phyloP scores from a whole-genome alignment of 2,113 vertebrate species.

The Setophaga kirtlandii region DNA sequence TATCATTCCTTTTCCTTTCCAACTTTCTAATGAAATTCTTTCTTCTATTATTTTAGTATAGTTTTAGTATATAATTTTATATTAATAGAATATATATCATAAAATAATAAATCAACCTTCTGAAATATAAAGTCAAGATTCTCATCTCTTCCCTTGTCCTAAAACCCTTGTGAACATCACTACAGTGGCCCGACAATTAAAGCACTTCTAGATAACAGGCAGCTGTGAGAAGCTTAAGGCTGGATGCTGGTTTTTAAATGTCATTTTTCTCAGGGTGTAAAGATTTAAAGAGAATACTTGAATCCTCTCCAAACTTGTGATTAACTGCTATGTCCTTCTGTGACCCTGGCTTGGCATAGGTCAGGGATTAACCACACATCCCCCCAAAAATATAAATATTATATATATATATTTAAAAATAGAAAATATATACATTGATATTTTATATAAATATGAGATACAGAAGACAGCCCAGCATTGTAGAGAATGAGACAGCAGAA shows the following conservation, averaged over 20 bases:
- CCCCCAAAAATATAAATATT: too few species aligned
- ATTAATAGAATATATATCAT: too few species aligned
- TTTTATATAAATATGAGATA: not conserved
- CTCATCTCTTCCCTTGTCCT: too few species aligned
- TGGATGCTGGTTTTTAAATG: not conserved
- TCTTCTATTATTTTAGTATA: too few species aligned
- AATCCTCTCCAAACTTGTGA: not conserved
- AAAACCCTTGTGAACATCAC: too few species aligned
- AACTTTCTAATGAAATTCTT: too few species aligned
- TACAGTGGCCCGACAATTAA: fast-evolving
- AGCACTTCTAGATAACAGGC: not conserved
- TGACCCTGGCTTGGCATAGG: not conserved
- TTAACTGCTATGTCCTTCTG: not conserved
- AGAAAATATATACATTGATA: not conserved
- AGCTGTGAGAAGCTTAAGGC: not conserved
- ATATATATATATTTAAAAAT: not conserved
- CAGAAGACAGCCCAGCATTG: not conserved
- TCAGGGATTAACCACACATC: not conserved
- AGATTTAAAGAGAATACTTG: not conserved
- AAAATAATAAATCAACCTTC: too few species aligned
- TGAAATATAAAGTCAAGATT: too few species aligned
- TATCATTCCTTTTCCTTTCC: too few species aligned
- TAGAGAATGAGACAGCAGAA: not conserved
- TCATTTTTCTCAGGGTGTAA: not conserved
- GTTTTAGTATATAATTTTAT: too few species aligned